A percentile compares a stretch with the other conserved stretches of the same genome.
phyloP scores from a whole-genome alignment of 2,113 vertebrate species.

The Chaetops frenatus region DNA sequence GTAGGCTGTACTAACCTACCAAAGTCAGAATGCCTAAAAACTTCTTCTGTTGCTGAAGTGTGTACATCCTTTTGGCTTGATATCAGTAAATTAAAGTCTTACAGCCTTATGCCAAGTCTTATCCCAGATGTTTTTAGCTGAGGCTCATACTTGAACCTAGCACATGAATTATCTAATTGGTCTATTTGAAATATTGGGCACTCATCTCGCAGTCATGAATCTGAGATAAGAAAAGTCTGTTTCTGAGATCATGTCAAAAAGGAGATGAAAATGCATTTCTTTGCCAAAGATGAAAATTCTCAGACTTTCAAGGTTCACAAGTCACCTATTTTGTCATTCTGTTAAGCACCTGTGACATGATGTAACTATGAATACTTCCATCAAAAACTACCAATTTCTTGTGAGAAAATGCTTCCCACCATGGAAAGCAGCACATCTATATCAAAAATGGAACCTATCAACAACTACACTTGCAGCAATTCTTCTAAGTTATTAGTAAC shows the following conservation, averaged over 20 bases:
- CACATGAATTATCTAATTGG: not conserved
- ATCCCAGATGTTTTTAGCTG: not conserved
- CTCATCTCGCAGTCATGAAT: not conserved
- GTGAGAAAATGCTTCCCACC: not conserved
- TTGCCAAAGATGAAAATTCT: not conserved
- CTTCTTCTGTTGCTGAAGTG: not conserved
- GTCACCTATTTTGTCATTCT: not conserved
- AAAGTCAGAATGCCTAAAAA: not conserved
- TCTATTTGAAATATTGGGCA: not conserved
- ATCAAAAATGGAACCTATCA: not conserved
- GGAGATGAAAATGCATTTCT: not conserved
- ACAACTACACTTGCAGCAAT: not conserved
- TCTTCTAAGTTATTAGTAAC: not conserved
- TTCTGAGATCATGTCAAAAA: not conserved
- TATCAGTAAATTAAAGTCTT: not conserved
- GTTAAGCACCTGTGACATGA: not conserved
- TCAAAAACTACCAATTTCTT: not conserved
- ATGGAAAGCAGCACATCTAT: not conserved
- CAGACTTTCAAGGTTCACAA: not conserved
- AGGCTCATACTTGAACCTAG: not conserved
- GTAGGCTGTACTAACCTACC: not conserved
- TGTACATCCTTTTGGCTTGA: not conserved
- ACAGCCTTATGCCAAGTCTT: fast-evolving
- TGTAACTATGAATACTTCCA: not conserved
- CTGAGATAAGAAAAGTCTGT: not conserved